These are phyloP conservation scores for Philopedon plagiatum DNA, from an alignment of 2,888 invertebrate species.

Conservation along the genomic window DNA sequence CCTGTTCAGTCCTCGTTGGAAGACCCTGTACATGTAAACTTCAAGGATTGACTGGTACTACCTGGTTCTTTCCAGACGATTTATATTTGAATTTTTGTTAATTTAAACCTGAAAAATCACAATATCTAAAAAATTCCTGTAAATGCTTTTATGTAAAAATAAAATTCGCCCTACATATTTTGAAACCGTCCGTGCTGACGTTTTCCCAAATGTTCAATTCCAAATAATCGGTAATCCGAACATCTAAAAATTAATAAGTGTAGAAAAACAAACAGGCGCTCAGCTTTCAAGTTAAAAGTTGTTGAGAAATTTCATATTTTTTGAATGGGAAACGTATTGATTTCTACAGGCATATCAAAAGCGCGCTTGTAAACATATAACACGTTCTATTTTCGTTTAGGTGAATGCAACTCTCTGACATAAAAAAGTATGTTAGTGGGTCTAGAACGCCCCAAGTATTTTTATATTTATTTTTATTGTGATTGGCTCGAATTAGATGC, in stretches of 20 bases:
- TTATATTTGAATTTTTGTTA: no score
- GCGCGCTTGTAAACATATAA: slow-evolving; percentile 2
- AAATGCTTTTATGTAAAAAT: neutral
- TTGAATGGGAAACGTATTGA: slow-evolving; percentile 11
- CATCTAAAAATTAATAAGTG: neutral
- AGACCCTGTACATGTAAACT: no score
- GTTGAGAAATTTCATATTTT: slow-evolving; percentile 7
- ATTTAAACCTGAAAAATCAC: no score
- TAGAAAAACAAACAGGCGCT: neutral
- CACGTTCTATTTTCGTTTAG: neutral
- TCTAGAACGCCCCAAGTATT: slow-evolving; percentile 44
- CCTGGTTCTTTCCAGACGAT: no score
- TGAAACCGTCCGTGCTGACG: neutral
- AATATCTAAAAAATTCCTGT: no score
- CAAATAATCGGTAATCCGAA: neutral
- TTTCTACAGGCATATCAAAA: neutral
- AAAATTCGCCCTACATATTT: neutral
- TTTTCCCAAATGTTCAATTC: neutral
- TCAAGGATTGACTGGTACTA: no score
- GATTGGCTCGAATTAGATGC: slow-evolving; percentile 14
- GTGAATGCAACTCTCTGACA: slow-evolving; percentile 5
- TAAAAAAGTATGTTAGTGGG: slow-evolving; percentile 53
- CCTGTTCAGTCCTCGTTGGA: no score
- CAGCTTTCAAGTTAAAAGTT: neutral
- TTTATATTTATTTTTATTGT: slow-evolving; percentile 27